Conservation (phyloP, 2,888 invertebrate genomes). For the Halictus ligatus region DNA sequence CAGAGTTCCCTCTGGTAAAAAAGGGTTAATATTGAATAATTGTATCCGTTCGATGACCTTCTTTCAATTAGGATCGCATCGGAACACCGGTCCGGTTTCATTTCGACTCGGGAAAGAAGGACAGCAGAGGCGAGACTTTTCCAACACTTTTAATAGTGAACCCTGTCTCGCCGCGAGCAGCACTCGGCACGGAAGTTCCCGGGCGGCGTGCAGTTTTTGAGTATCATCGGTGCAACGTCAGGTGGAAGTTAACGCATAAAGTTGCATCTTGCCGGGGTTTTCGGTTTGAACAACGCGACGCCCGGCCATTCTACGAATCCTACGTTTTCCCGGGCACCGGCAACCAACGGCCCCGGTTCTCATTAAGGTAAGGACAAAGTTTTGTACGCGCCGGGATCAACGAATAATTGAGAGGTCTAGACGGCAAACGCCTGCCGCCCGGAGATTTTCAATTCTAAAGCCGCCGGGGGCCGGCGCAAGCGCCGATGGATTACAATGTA, state of each 20-base stretch:
- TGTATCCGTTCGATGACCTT: too few relatives aligned
- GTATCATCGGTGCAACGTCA: slow-evolving; percentile 23
- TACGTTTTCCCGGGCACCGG: not conserved
- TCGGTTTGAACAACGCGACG: not conserved
- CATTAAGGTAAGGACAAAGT: slow-evolving; percentile 17
- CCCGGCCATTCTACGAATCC: not conserved
- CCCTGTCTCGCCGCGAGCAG: not conserved
- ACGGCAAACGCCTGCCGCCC: not conserved
- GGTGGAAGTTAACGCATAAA: slow-evolving; percentile 29
- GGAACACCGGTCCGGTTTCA: not conserved
- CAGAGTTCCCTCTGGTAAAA: too few relatives aligned
- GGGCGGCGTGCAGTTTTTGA: slow-evolving; percentile 16
- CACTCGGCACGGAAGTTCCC: not conserved
- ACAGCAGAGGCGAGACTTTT: not conserved
- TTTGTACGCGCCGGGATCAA: slow-evolving; percentile 4
- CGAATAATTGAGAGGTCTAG: slow-evolving; percentile 19
- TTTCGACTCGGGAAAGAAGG: not conserved
- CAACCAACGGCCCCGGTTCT: not conserved
- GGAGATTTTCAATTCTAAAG: slow-evolving; percentile 5
- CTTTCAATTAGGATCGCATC: not conserved
- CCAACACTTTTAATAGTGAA: not conserved
- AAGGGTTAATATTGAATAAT: not conserved
- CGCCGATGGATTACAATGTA: not conserved
- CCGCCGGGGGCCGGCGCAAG: not conserved
- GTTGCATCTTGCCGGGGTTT: not conserved